Evolutionary conservation across 1,140 invertebrate genomes (phyloP).

Genomic region (Brachionus koreanus): DNA sequence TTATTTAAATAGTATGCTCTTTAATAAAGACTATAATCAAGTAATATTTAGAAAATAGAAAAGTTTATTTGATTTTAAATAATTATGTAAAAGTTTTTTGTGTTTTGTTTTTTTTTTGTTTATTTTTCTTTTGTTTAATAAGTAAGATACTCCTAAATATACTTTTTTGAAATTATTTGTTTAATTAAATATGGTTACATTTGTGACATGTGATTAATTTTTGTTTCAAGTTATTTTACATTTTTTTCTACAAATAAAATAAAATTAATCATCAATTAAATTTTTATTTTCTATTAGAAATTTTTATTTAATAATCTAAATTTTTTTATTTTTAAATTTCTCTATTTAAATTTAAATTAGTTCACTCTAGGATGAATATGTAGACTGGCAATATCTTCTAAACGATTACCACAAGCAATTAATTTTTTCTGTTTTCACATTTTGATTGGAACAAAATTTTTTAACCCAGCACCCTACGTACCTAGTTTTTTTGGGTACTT

Average conservation of each 20-base stretch:
- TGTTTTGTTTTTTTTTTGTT: no score
- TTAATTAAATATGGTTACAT: neutral
- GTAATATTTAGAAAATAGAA: conserved; percentile 11
- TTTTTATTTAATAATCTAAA: neutral
- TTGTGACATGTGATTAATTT: neutral
- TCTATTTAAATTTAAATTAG: no score
- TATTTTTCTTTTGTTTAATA: no score
- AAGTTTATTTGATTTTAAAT: neutral
- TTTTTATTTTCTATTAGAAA: neutral
- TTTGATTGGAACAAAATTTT: no score
- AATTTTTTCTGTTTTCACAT: no score
- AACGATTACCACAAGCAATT: no score
- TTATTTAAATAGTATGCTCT: conserved; percentile 38
- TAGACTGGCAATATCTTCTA: no score
- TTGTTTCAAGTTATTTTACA: neutral
- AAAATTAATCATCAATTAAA: neutral
- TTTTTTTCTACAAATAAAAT: neutral
- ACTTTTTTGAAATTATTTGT: neutral
- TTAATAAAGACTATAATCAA: neutral
- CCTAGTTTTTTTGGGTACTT: no score
- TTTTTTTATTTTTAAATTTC: no score
- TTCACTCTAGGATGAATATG: no score
- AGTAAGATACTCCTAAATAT: neutral
- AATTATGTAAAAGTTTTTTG: neutral
- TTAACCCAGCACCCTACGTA: no score